These are phyloP conservation scores for Rhimphoctona megacephalus DNA, from an alignment of 2,888 invertebrate species.

Conservation along the genomic window DNA sequence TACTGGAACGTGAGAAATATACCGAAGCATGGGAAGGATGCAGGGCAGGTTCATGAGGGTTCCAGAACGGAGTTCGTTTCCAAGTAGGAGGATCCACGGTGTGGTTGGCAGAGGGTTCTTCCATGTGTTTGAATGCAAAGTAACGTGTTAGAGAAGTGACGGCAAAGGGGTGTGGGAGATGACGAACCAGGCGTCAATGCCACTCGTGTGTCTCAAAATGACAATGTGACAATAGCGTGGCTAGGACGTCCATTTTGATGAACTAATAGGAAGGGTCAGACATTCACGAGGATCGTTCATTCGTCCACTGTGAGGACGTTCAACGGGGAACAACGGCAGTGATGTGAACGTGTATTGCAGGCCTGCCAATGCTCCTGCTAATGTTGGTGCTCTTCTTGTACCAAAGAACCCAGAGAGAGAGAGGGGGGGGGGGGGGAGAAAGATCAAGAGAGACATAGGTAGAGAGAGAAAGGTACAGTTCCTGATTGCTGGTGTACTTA, in stretches of 20 bases:
- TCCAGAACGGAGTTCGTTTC: background rate
- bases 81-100: background rate
- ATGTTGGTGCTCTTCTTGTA: conserved; percentile 45
- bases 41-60: conserved; percentile 8
- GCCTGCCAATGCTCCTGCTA: conserved; percentile 54
- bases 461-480: conserved; percentile 12
- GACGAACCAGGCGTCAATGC: conserved; percentile 71
- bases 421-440: conserved; percentile 21
- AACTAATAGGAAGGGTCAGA: conserved; percentile 76
- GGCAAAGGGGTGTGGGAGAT: conserved; percentile 1
- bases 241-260: conserved; percentile 70
- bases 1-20: conserved; percentile 14
- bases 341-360: conserved; percentile 71
- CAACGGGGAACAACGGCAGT: conserved; percentile 19
- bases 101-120: conserved; percentile 15
- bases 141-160: conserved; percentile 22
- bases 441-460: background rate
- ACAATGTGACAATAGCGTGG: conserved; percentile 75
- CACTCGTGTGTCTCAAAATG: conserved; percentile 74
- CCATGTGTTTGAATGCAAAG: conserved; percentile 15
- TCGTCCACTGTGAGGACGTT: conserved; percentile 36
- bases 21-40: conserved; percentile 1
- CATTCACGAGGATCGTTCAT: conserved; percentile 44
- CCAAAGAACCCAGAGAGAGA: background rate
- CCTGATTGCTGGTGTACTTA: conserved; percentile 47